phyloP scores from a whole-genome alignment of 2,113 vertebrate genomes.

The Mormoops blainvillei region DNA sequence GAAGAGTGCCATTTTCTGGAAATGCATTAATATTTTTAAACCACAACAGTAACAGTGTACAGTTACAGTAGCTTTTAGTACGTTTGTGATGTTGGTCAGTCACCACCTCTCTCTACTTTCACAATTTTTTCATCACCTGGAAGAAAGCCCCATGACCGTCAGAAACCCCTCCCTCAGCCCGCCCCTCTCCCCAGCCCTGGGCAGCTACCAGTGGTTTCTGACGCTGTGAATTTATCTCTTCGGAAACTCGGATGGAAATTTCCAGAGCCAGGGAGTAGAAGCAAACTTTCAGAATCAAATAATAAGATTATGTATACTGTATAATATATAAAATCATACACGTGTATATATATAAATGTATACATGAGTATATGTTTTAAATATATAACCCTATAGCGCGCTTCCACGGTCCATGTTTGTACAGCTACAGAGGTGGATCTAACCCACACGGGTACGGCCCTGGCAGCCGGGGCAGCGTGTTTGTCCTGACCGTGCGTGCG shows the following conservation, averaged over 20 bases:
- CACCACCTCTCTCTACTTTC: no score
- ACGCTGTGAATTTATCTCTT: not conserved
- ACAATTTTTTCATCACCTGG: not conserved
- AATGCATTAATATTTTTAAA: not conserved
- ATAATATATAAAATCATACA: not conserved
- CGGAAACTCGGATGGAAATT: not conserved
- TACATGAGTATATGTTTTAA: not conserved
- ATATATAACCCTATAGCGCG: no score
- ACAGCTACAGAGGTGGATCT: not conserved
- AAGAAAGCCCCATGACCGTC: not conserved
- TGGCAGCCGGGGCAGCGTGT: no score
- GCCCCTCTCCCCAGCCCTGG: not conserved
- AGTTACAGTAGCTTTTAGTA: not conserved
- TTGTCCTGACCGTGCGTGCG: no score
- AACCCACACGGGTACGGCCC: fast-evolving
- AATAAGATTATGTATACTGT: not conserved
- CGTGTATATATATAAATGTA: not conserved
- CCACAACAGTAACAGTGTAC: not conserved
- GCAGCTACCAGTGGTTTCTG: no score
- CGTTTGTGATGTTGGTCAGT: not conserved
- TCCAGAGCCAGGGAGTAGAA: not conserved
- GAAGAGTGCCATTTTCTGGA: not conserved
- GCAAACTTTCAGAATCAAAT: not conserved
- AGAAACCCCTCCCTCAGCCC: fast-evolving
- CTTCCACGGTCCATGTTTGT: no score